Base-by-base conservation (phyloP, 1,140 invertebrate species). In the Drosophila tsacasi region DNA sequence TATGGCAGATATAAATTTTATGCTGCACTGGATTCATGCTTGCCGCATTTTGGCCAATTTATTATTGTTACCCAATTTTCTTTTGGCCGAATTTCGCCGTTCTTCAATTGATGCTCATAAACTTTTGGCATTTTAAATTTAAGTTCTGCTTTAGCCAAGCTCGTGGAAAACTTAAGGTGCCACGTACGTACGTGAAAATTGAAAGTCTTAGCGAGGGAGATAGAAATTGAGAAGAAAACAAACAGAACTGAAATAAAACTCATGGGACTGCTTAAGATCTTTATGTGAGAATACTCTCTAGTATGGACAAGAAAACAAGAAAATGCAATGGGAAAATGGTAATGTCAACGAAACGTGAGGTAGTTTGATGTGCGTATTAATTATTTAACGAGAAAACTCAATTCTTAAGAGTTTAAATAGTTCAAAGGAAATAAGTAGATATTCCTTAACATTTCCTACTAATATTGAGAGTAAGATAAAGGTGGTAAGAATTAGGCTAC, bases 21-120 rank as follows among this genome's bases (percentile, higher is more conserved):
- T 69, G 66, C 63, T 66, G 46, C 66, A 66, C 8, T 42, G 46
- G 25, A 49, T 54, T 19, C 47, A 44, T 54, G 62, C 49, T 69
- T 52, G 17, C 62, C 62, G 27, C 62, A 67, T 67, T 52, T 68
- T 47, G 27, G 37, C 62, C 47, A 67, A 67, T 69, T 55, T 71
- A 44, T 55, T 71, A 44, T 52, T 55, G 49, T 35, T 12, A 46
- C 23, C 47, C 49, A 46, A 44, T 55, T 71, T 44, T 25, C 46
- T 25, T 6, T 25, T 25, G 21, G 9, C 23, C 23, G 19, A 67
- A 35, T 46, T 55, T 35, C 32, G 17, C 15, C 39, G 42, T 44
- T 21, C 23, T 12, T 46, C 39, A 55, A 71, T 55, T 23, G 47
- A 67, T 19, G 47, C 35, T 50, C 39, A 39, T 71, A 71, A 71